Evolutionary conservation across 1,140 invertebrate species (phyloP).

Genomic region (Achatina immaculata): DNA sequence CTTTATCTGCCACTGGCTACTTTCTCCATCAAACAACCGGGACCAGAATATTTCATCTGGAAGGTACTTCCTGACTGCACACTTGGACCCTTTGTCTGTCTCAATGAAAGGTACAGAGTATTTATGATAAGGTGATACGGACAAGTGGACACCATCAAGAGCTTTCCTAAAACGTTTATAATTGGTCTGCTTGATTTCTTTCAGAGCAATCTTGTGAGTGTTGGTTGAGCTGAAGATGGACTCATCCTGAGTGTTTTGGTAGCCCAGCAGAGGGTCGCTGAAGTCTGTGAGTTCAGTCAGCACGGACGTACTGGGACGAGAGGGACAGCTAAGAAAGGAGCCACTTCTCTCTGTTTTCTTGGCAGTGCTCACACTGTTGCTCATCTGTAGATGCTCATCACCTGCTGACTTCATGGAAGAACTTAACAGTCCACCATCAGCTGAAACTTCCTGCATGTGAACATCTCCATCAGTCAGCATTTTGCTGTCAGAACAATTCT

Average conservation of each 20-base stretch:
- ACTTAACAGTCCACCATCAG: not conserved
- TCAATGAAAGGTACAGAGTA: slow-evolving; percentile 90
- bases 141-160: slow-evolving; percentile 82
- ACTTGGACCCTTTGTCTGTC: slow-evolving; percentile 84
- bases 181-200: slow-evolving; percentile 55
- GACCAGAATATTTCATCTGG: slow-evolving; percentile 86
- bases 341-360: not conserved
- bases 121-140: slow-evolving; percentile 87
- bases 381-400: not conserved
- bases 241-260: slow-evolving; percentile 67
- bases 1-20: slow-evolving; percentile 46
- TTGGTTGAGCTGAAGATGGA: slow-evolving; percentile 64
- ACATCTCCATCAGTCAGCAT: too few relatives aligned
- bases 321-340: not conserved
- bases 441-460: not conserved
- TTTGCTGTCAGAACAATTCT: not conserved
- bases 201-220: slow-evolving; percentile 50
- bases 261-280: slow-evolving; percentile 70
- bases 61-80: slow-evolving; percentile 83
- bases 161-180: slow-evolving; percentile 79
- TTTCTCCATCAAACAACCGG: slow-evolving; percentile 64
- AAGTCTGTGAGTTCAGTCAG: slow-evolving; percentile 64
- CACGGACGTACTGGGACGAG: slow-evolving; percentile 21
- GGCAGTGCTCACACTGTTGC: not conserved
- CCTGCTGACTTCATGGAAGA: too few relatives aligned